Evolutionary conservation across 2,797 vertebrate species (phyloP), one percentile per base, ranked within the genome.

Genomic region (Anabas testudineus): DNA sequence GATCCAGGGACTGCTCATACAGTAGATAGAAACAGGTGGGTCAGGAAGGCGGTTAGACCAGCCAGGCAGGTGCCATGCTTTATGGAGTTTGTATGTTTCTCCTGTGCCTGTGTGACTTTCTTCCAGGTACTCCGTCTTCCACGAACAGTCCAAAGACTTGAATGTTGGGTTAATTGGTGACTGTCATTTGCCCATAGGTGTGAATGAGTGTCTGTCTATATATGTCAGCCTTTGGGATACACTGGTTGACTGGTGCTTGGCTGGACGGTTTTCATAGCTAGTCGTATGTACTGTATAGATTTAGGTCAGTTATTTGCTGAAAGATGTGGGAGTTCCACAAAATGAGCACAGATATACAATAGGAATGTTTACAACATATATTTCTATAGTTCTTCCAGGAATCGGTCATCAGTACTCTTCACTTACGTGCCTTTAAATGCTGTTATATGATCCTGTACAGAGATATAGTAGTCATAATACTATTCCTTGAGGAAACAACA

Each of bases 341-440:
- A 69, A 74, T 48, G 5, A 62, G 46, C n/a, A 36, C 24, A 51
- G 9, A 37, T 43, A 54, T 3, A 60, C 34, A 4, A 39, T 63
- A 58, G 10, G 8, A 32, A 18, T 19, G 37, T 36, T 67, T 65
- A 24, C 2, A 22, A 30, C 24, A 62, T 6, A 47, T 19, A 10
- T 56, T 52, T 43, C 26, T 45, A n/a, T 36, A 37, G 24, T 13
- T 30, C 39, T 59, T 68, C 53, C 57, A 57, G 19, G 52, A 83
- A 70, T 22, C 30, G 15, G 64, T 64, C 26, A 5, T 46, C 21
- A 58, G 48, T 18, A 67, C 49, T 56, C 22, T 24, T 22, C 3
- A 16, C 39, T 52, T 34, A 14, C 1, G 7, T 42, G 62, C 46
- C 32, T 45, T 37, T 18, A 51, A 36, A 24, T n/a, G 41, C 37